These are phyloP conservation scores for Papio anubis DNA, from an alignment of 2,113 vertebrate genomes.

Conservation along the genomic window DNA sequence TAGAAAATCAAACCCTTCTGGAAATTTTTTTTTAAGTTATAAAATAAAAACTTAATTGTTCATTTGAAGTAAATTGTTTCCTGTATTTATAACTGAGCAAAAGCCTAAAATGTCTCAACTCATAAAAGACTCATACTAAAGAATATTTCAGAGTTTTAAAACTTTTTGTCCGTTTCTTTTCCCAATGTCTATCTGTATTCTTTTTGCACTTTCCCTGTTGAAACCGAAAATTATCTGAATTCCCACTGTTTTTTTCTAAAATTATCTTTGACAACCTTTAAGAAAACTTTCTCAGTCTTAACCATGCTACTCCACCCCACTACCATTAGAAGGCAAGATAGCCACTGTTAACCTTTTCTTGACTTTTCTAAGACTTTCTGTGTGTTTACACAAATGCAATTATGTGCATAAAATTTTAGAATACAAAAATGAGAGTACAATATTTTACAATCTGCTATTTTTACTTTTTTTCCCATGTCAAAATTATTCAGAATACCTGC, in stretches of 20 bases:
- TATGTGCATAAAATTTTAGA: background rate
- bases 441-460: constrained; percentile 15
- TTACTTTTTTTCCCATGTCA: background rate
- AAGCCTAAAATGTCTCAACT: background rate
- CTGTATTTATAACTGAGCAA: constrained; percentile 27
- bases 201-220: background rate
- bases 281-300: constrained; percentile 3
- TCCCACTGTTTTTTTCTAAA: background rate
- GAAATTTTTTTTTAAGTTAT: background rate
- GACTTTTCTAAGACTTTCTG: background rate
- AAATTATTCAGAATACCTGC: background rate
- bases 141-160: background rate
- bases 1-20: background rate
- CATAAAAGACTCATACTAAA: background rate
- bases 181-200: background rate
- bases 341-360: background rate
- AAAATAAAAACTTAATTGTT: background rate
- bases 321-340: background rate
- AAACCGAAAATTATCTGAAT: constrained; percentile 12
- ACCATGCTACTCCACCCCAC: background rate
- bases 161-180: background rate
- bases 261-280: background rate
- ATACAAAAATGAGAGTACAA: background rate
- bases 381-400: background rate
- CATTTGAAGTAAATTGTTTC: background rate